Evolutionary conservation across 2,113 vertebrate species (phyloP).

Genomic region (Fulmarus glacialis): DNA sequence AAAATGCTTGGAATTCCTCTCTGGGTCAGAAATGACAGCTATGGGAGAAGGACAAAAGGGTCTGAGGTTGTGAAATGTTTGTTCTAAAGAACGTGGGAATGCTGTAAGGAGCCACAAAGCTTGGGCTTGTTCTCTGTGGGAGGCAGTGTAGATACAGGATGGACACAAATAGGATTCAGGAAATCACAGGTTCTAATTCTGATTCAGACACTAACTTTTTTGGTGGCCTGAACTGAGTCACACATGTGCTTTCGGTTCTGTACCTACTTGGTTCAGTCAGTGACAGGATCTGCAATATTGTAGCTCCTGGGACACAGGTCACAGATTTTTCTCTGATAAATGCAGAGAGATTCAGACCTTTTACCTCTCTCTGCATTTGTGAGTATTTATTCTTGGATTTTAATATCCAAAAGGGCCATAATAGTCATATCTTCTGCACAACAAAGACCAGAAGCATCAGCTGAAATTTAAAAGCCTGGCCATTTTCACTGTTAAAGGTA

Average conservation of each 20-base stretch:
- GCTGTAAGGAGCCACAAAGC: background rate
- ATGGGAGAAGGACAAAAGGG: conserved; percentile 55
- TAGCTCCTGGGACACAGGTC: background rate
- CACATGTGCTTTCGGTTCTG: background rate
- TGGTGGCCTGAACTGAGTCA: conserved; percentile 11
- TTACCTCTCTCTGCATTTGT: background rate
- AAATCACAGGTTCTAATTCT: background rate
- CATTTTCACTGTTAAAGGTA: background rate
- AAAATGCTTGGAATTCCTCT: conserved; percentile 54
- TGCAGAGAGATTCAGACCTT: background rate
- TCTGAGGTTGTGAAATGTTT: conserved; percentile 62
- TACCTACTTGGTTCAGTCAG: background rate
- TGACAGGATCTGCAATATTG: background rate
- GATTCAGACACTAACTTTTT: background rate
- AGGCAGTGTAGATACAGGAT: background rate
- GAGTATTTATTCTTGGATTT: background rate
- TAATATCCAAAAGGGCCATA: background rate
- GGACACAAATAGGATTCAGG: background rate
- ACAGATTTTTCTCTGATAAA: background rate
- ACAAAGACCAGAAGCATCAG: background rate
- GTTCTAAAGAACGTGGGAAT: conserved; percentile 50
- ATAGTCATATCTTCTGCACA: background rate
- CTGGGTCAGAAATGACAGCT: conserved; percentile 51
- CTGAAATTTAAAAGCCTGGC: background rate
- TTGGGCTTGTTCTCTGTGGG: conserved; percentile 33